These are phyloP conservation scores for Malacoraja senta DNA, from an alignment of 2,797 vertebrate species.

Conservation along the genomic window DNA sequence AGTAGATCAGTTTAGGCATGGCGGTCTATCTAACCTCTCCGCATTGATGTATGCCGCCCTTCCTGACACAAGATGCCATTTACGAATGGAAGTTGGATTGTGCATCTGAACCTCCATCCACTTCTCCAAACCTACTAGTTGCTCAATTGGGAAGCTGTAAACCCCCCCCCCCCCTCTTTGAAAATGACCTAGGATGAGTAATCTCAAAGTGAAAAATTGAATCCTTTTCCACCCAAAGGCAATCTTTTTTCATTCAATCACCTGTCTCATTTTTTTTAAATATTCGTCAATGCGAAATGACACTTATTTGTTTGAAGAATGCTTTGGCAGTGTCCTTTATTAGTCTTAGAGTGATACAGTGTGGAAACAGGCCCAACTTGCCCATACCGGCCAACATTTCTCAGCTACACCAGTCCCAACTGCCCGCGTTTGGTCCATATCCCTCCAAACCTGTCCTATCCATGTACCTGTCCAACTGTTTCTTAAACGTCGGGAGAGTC, in stretches of 20 bases:
- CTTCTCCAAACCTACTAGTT: slow-evolving; percentile 7
- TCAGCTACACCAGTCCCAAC: too few species aligned
- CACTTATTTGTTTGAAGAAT: too few species aligned
- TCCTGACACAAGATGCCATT: slow-evolving; percentile 40
- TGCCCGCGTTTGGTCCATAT: too few species aligned
- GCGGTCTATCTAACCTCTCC: slow-evolving; percentile 45
- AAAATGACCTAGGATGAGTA: slow-evolving; percentile 30
- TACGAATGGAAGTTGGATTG: slow-evolving; percentile 47
- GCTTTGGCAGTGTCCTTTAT: too few species aligned
- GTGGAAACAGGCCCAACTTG: too few species aligned
- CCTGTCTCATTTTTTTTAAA: not conserved
- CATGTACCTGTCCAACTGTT: too few species aligned
- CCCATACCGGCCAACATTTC: too few species aligned
- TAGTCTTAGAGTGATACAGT: too few species aligned
- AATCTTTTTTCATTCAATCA: not conserved
- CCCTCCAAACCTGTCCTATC: too few species aligned
- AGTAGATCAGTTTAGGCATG: slow-evolving; percentile 77
- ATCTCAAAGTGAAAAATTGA: not conserved
- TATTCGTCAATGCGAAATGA: not conserved
- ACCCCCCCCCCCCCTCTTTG: not conserved
- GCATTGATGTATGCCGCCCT: slow-evolving; percentile 45
- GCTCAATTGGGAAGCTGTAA: slow-evolving; percentile 12
- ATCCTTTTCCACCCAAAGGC: slow-evolving; percentile 6
- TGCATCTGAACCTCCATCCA: slow-evolving; percentile 35
- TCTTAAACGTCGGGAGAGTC: too few species aligned